Base-by-base conservation (phyloP, 2,113 vertebrate genomes). In the Girardinichthys multiradiatus region DNA sequence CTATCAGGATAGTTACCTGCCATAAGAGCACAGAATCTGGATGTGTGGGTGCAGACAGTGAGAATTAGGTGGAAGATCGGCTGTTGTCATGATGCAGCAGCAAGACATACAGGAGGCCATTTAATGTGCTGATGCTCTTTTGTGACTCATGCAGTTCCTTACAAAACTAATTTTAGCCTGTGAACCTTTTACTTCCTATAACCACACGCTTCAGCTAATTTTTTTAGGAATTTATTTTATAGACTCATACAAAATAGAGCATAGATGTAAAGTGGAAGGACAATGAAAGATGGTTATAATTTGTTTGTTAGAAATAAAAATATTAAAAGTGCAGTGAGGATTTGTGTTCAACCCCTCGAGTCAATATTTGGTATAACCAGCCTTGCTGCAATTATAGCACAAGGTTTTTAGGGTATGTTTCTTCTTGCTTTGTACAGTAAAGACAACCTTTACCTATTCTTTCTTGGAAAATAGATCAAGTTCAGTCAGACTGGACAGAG, bases 1-100 rank as follows among this genome's bases (percentile, higher is more conserved):
- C 68, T 51, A 60, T 71, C 64, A 39, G 30, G 29, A 31, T 39
- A 2, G 45, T 68, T 57, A 54, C 29, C 48, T 57, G 19, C 14
- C 7, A 26, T 24, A 37, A 64, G 57, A 51, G 60, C 48, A 5
- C 17, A 42, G 51, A 33, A 4, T 17, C 3, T 5, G 3, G 4
- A 4, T 42, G 68, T 71, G 70, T 42, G 58, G 65, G 57, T 57
- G 54, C 66, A 68, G 67, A 19, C 64, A 67, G 76, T 82, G 70
- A 68, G 70, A 79, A 77, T 75, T 76, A 68, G 30, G 62, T 26
- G 21, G 69, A 42, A 30, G 75, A 73, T 88, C 70, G 76, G 58
- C 76, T 76, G 81, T 62, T 68, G 67, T 77, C 68, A 48, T 81
- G 78, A 35, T 59, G 71, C 54, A 57, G 27, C 64, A 61, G 54